Base-by-base conservation (phyloP, 2,113 vertebrate species). In the Syngnathus scovelli region DNA sequence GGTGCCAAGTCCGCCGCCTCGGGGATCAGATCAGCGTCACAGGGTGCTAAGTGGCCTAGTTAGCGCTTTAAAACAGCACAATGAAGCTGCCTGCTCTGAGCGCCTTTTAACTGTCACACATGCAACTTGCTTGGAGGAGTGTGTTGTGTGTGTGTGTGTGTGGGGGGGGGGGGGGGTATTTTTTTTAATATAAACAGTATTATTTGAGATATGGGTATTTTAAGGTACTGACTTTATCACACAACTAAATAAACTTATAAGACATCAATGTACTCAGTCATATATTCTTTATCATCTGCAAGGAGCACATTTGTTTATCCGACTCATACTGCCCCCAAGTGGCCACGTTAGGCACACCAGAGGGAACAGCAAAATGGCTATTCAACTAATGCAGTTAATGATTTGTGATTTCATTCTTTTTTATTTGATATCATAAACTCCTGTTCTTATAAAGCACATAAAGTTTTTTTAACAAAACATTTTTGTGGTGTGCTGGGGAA, bases 1-100 rank as follows among this genome's bases (percentile, higher is more conserved):
- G 58, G 77, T 89, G 89, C 89, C 87, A 90, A 88, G 86, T 87
- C 85, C 84, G 77, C 76, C 72, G 84, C 87, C 85, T 88, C 83
- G 39, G 88, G 88, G 87, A 89, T 88, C 88, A 86, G 83, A 86
- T 88, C 86, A 88, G 86, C 89, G 82, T 88, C 83, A 88, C 76
- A 72, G 86, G 86, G 81, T 79, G 86, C 87, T 90, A 90, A 90
- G 87, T 88, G 87, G 89, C 86, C 86, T 88, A 88, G 88, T 90
- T 90, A 90, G 87, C 83, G 83, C 82, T 86, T 89, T 86, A 87
- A 87, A 81, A 85, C 79, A 64, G 39, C 85, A 90, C 87, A 89
- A 89, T 85, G 83, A 85, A 58, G 27, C 55, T 84, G 82, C 76
- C 85, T 85, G 82, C 87, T 87, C 58, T 72, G 81, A 62, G 83